These are phyloP conservation scores for Uropetala carovei DNA, from an alignment of 2,888 invertebrate species.

Conservation along the genomic window DNA sequence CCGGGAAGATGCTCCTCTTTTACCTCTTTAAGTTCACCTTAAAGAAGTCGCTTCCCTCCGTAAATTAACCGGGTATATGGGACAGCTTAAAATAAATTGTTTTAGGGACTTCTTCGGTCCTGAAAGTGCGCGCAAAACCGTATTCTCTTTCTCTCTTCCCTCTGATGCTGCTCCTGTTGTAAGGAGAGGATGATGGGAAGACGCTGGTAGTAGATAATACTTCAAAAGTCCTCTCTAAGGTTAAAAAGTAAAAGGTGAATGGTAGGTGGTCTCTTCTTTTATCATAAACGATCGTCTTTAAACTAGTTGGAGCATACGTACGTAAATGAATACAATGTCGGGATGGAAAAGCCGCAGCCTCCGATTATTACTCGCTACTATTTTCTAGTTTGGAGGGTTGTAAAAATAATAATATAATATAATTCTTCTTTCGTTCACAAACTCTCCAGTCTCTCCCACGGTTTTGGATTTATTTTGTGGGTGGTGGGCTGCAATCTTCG, in stretches of 20 bases:
- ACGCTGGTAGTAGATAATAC: neutral
- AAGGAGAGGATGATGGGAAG: neutral
- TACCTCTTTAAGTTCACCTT: neutral
- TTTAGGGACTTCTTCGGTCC: neutral
- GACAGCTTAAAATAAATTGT: neutral
- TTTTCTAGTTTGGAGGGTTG: neutral
- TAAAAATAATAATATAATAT: constrained; percentile 26
- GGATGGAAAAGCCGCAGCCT: neutral
- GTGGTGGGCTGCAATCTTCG: neutral
- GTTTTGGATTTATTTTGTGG: neutral
- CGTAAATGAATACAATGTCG: neutral
- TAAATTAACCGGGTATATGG: constrained; percentile 22
- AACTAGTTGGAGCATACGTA: neutral
- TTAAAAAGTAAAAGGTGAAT: neutral
- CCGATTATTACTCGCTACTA: neutral
- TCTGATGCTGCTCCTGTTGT: neutral
- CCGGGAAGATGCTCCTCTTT: neutral
- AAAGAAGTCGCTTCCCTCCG: neutral
- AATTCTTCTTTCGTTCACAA: neutral
- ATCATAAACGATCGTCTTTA: neutral
- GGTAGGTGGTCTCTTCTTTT: neutral
- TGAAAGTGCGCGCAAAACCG: neutral
- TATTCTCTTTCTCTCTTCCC: neutral
- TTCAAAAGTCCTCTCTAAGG: neutral
- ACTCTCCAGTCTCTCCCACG: neutral